Base-by-base conservation (phyloP, 2,797 vertebrate species). In the Bradypus variegatus region DNA sequence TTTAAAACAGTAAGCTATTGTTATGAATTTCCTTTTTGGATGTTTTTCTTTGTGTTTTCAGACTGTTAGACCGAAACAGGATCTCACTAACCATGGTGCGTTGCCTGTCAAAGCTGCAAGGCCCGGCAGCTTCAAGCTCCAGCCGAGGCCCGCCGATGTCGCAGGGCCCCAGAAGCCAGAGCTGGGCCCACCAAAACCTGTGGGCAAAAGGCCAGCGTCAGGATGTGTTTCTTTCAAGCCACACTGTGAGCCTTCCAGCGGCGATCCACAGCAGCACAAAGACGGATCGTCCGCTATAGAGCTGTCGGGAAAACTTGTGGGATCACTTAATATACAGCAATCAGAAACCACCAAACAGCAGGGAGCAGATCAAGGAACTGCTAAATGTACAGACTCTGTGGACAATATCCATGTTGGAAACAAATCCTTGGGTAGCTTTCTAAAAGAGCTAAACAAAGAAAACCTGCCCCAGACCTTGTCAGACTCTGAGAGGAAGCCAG, bases 21-120 rank as follows among this genome's bases (percentile, higher is more conserved):
- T 88, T 62, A 36, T 55, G 11, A 82, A 38, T 79, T 62, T 87
- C 36, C 45, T 82, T 64, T 64, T 65, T 75, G 58, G 9, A n/a
- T 79, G 16, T 94, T 69, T 93, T 77, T 89, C 48, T 91, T 90
- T 96, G 11, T 91, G 16, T 94, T 96, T 96, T 83, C 92, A 98
- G 97, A 79, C 84, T 50, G 12, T 73, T 83, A 82, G 85, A 86
- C 94, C 38, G 70, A 93, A 94, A 95, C 94, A 96, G 62, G 50
- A 93, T n/a, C 15, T 62, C 86, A 79, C 75, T 55, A 84, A 15
- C 86, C 60, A 62, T 36, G 65, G 15, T 79, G 69, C 76, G 89
- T 89, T 95, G 70, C 85, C 88, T 90, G 36, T 76, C 94, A 95
- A 89, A 94, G 8, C 84, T 33, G 15, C 10, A 0, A 89, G 36